Conservation (phyloP, 2,888 invertebrate genomes). For the Calliphora vomitoria region DNA sequence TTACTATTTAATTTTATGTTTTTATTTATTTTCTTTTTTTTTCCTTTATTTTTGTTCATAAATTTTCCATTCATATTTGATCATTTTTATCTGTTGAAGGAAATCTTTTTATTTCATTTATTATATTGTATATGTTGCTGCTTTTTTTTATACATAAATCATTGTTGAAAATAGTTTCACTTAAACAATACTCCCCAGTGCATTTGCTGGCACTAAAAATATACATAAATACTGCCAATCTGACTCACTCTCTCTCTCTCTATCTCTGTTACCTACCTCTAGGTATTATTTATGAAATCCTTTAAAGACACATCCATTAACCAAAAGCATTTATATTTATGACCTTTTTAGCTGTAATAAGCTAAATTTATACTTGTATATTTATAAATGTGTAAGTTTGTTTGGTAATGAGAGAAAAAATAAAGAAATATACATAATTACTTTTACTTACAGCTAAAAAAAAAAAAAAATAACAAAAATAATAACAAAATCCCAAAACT, state of each 20-base stretch:
- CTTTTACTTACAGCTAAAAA: background rate
- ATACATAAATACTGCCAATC: too few species aligned
- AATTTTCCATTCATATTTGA: background rate
- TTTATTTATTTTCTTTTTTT: background rate
- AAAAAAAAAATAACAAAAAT: background rate
- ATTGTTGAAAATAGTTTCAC: background rate
- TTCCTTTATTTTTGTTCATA: background rate
- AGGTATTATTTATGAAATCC: background rate
- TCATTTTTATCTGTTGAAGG: constrained; percentile 3
- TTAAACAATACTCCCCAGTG: background rate
- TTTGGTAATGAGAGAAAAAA: background rate
- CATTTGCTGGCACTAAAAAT: background rate
- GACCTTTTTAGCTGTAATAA: background rate
- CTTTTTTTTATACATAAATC: constrained; percentile 5
- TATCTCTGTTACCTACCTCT: background rate
- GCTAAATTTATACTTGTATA: background rate
- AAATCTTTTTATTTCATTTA: constrained; percentile 17
- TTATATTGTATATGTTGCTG: background rate
- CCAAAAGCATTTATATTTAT: background rate
- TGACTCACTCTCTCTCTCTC: too few species aligned
- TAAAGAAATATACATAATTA: background rate
- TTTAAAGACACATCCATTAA: background rate
- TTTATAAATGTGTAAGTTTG: background rate
- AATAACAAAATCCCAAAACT: background rate
- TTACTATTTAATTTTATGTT: background rate